Evolutionary conservation across 2,113 vertebrate genomes (phyloP), one percentile per base, ranked within the genome.

Genomic region (Rissa tridactyla): DNA sequence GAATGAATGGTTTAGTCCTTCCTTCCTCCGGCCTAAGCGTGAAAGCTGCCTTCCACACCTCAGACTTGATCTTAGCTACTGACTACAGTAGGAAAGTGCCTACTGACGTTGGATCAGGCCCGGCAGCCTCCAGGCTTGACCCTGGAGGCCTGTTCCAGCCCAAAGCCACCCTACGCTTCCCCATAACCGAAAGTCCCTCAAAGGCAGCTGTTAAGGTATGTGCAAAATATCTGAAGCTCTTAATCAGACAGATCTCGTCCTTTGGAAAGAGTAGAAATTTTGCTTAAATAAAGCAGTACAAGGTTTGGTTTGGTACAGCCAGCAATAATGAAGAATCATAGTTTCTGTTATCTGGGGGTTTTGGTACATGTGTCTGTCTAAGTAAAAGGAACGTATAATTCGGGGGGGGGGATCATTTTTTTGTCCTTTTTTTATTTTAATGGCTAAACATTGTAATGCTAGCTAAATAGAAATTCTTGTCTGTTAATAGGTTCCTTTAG

Each of bases 401-500:
- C 51, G 64, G 60, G 10, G 32, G 9, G n/a, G 68, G 82, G 84
- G 29, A 78, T 21, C 21, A 95, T 90, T 96, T 96, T 93, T 97
- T 97, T 95, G 95, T 95, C 84, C 76, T 93, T 96, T 97, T 97
- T 97, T 97, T 92, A 96, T 97, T 97, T 97, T 97, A 97, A 95
- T 96, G 92, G 96, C 82, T 96, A 98, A 98, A 98, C 96, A 98
- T 95, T 97, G 98, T 98, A 98, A 98, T 96, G 94, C 92, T 97
- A 98, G 97, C 97, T 98, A 98, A 98, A 97, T 86, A 98, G 96
- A 98, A 98, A 98, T 97, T 97, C 96, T 98, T 97, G 91, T 98
- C 97, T 97, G 94, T 94, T 98, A 98, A 98, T 98, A 97, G 96
- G 96, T 97, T 98, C 89, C 90, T 97, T 98, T 97, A 98, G 97